Evolutionary conservation across 53 echinoderm and acorn worm species (phyloP), one percentile per base, ranked within the genome.

Genomic region (Hippasteria phrygiana): DNA sequence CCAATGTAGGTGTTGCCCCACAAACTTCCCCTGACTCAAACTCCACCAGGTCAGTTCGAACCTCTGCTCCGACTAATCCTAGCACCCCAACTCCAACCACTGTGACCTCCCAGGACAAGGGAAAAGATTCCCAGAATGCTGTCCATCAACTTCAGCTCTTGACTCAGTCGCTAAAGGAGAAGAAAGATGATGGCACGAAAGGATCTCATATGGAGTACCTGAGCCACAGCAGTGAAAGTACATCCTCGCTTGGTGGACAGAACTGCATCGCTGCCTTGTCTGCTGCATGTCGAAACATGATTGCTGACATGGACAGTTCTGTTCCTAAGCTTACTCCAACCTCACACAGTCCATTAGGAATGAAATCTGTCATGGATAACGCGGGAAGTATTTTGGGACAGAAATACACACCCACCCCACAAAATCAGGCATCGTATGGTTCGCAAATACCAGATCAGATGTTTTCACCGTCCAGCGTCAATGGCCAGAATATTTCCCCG

Each of bases 241-340:
- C 90, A 62, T 85, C 85, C 36, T 69, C 85, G 9, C 18, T 85
- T 27, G 93, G 94, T 59, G 90, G 94, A 22, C 99, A 99, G 88
- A 99, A 99, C 80, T 99, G 99, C 78, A 99, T 99, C 39, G 99
- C 99, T 73, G 99, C 99, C 35, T 84, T 99, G 65, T 99, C 99
- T 12, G 99, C 96, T 26, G 96, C 99, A 7, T 99, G 99, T 80
- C 94, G 99, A 2, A 99, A 99, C 76, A 99, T 99, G 94, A 99
- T 99, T 18, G 99, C 99, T 6, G 99, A 96, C 73, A 93, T 99
- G 99, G 99, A 99, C 78, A 99, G 90, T 59, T 87, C 99, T 2
- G 72, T 89, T 41, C 89, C 83, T 35, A 93, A 93, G 62, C 93
- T 66, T 37, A 39, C 89, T 22, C 71, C 75, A 11, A 54, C 78